These are phyloP conservation scores for Chironomus tepperi DNA, from an alignment of 1,140 invertebrate genomes.

Conservation along the genomic window DNA sequence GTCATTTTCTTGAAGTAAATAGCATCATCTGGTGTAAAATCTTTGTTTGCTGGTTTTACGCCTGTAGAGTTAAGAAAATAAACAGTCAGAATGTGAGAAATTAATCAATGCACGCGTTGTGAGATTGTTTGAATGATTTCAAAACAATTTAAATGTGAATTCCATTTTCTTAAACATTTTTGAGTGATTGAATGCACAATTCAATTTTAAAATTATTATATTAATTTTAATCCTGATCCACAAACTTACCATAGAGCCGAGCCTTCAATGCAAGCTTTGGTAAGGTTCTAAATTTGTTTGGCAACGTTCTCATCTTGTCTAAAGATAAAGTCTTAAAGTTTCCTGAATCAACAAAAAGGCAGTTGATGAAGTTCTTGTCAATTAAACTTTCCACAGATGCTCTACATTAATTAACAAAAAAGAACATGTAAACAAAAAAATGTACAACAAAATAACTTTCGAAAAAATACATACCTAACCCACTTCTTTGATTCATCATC, in stretches of 20 bases:
- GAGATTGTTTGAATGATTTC: too few relatives aligned
- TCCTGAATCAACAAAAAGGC: slow-evolving; percentile 15
- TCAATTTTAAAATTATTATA: neutral
- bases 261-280: slow-evolving; percentile 36
- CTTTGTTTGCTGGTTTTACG: slow-evolving; percentile 29
- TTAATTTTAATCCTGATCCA: too few relatives aligned
- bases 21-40: slow-evolving; percentile 37
- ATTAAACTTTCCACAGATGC: neutral
- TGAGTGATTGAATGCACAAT: too few relatives aligned
- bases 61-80: slow-evolving; percentile 28
- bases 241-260: slow-evolving; percentile 34
- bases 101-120: too few relatives aligned
- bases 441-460: neutral
- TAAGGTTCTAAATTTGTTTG: slow-evolving; percentile 32
- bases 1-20: slow-evolving; percentile 35
- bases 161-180: too few relatives aligned
- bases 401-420: neutral
- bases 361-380: neutral
- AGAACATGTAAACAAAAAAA: neutral
- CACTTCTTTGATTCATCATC: neutral
- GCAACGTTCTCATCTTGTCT: slow-evolving; percentile 32
- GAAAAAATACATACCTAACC: neutral
- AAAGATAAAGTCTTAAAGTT: slow-evolving; percentile 16
- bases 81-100: neutral
- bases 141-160: too few relatives aligned